These are phyloP conservation scores for Caenorhabditis virilis DNA, from an alignment of 2,888 invertebrate genomes.

Conservation along the genomic window DNA sequence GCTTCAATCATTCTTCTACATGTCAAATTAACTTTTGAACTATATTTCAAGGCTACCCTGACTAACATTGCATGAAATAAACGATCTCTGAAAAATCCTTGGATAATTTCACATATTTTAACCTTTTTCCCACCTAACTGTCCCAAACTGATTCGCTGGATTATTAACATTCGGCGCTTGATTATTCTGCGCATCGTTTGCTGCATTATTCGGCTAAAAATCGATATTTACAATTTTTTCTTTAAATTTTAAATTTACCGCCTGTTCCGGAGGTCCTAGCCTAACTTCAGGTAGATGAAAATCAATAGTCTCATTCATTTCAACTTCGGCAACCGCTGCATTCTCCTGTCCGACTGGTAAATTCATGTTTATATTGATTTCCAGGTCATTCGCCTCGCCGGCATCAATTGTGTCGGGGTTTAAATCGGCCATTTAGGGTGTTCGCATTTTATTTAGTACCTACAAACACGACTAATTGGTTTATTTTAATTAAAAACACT, in stretches of 20 bases:
- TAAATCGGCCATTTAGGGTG: not conserved
- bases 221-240: no score
- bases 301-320: no score
- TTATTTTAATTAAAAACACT: no score
- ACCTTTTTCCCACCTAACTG: constrained; percentile 24
- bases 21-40: constrained; percentile 82
- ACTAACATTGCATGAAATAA: constrained; percentile 81
- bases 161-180: constrained; percentile 5
- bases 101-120: no score
- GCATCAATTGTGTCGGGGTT: not conserved
- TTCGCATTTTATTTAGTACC: not conserved
- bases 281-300: no score
- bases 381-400: constrained; percentile 4
- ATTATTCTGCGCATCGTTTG: no score
- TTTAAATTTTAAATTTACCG: no score
- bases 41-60: constrained; percentile 88
- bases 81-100: constrained; percentile 56
- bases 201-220: not conserved
- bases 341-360: not conserved
- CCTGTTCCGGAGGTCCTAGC: no score
- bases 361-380: constrained; percentile 15
- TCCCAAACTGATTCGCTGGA: constrained; percentile 32
- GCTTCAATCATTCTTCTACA: constrained; percentile 84
- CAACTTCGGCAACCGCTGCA: no score
- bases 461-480: no score